A percentile compares a stretch with the other conserved stretches of the same genome.
phyloP scores from a whole-genome alignment of 2,113 vertebrate genomes.

The Catagonus wagneri region DNA sequence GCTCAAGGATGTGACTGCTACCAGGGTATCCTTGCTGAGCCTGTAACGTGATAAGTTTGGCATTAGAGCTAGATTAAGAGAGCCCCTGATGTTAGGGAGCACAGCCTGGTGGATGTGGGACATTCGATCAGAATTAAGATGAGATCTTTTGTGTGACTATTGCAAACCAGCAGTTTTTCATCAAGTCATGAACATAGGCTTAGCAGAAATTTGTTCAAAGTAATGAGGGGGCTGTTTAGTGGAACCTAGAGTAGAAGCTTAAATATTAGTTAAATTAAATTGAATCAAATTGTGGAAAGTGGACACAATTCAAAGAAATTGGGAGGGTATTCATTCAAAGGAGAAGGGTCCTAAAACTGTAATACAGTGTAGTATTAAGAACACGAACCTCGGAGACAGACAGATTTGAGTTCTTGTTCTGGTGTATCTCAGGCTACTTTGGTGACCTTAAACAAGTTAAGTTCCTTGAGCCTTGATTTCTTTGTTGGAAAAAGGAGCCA shows the following conservation, averaged over 20 bases:
- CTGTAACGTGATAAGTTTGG: not conserved
- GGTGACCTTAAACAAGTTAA: not conserved
- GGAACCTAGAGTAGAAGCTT: not conserved
- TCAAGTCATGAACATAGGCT: not conserved
- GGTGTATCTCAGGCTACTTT: not conserved
- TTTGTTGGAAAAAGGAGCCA: not conserved
- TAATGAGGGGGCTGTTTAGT: not conserved
- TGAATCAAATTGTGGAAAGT: constrained; percentile 7
- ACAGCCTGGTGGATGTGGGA: not conserved
- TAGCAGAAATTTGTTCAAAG: constrained; percentile 7
- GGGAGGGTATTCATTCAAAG: not conserved
- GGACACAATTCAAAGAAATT: not conserved
- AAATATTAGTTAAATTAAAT: constrained; percentile 32
- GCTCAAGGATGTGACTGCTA: not conserved
- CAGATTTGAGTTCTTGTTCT: not conserved
- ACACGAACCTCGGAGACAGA: not conserved
- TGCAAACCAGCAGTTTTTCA: constrained; percentile 32
- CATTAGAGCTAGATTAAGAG: not conserved
- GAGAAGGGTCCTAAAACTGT: not conserved
- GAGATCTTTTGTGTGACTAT: not conserved
- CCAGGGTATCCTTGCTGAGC: not conserved
- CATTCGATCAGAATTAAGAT: not conserved
- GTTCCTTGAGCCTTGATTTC: constrained; percentile 24
- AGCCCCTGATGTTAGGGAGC: not conserved
- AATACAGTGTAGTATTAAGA: not conserved